Base-by-base conservation (phyloP, 2,797 vertebrate genomes). In the Sternarchorhynchus goeldii region DNA sequence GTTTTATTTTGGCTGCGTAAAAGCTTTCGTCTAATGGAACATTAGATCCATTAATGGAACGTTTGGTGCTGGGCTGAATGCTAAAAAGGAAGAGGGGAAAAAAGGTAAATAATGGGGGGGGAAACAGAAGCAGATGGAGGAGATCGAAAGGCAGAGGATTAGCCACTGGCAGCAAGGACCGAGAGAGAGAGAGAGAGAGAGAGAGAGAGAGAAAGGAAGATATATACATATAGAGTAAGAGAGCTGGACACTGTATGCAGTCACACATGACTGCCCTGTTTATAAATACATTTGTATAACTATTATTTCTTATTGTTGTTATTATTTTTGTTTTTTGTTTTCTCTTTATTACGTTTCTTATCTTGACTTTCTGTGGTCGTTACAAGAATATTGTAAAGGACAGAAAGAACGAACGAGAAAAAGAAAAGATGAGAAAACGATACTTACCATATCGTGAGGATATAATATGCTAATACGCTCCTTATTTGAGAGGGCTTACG, bases 401-500 rank as follows among this genome's bases (percentile, higher is more conserved):
- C 72, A 32, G 34, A 83, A 17, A 66, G 20, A 60, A 6, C 1
- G 58, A 29, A 8, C 25, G 20, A 3, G 56, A 45, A 20, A 25
- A 14, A 57, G 75, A 50, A 5, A 14, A 17, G 21, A 10, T 4
- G 57, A 5, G 18, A 85, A 45, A 82, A 77, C 77, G 84, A 87
- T 86, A 90, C 89, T 91, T 90, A 88, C 85, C 81, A 86, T 88
- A 90, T 91, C 88, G 84, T 89, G 86, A 87, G 87, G 79, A 84
- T 88, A 83, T 88, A 89, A 90, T 45, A 88, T 89, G 87, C 89
- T 88, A 91, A 89, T 91, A 88, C 88, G 88, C 89, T 91, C 91
- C 87, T 90, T 88, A 89, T 91, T 91, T 89, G 85, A 86, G 88
- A 91, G 91, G 89, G 82, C 88, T 90, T 87, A 89, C 87, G 90